These are phyloP conservation scores for Rachycentron canadum DNA, from an alignment of 2,797 vertebrate genomes.

Conservation along the genomic window DNA sequence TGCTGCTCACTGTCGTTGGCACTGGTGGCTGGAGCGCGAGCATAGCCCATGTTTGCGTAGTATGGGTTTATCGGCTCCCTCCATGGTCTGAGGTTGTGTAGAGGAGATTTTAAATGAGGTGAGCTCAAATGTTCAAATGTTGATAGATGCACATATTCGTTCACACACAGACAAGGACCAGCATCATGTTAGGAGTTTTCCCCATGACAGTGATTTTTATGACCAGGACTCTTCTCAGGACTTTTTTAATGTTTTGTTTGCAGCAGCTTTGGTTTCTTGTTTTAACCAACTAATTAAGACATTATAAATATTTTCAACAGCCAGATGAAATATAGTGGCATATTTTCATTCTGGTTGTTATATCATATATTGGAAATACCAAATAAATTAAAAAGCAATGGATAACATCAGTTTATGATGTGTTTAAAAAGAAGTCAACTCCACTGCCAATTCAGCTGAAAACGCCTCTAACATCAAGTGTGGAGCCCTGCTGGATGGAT, in stretches of 20 bases:
- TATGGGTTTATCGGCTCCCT: slow-evolving; percentile 93
- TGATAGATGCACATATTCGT: not conserved
- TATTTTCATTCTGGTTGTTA: not conserved
- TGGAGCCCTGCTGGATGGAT: too few relatives aligned
- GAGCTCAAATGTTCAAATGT: not conserved
- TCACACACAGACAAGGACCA: too few relatives aligned
- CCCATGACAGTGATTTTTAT: not conserved
- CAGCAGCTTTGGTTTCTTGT: not conserved
- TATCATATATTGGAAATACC: not conserved
- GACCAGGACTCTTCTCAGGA: not conserved
- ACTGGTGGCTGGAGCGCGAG: slow-evolving; percentile 93
- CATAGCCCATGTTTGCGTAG: slow-evolving; percentile 94
- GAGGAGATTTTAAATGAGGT: not conserved
- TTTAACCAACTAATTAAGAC: not conserved
- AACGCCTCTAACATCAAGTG: too few relatives aligned
- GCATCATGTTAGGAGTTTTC: not conserved
- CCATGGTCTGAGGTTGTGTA: slow-evolving; percentile 80
- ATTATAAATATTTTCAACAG: not conserved
- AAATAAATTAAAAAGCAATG: too few relatives aligned
- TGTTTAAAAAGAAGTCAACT: too few relatives aligned
- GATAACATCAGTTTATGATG: not conserved
- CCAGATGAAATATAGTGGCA: too few relatives aligned
- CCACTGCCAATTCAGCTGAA: too few relatives aligned
- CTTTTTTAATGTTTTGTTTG: not conserved
- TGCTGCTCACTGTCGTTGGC: slow-evolving; percentile 98